Conservation (phyloP, 2,113 vertebrate genomes). For the Cervus canadensis region DNA sequence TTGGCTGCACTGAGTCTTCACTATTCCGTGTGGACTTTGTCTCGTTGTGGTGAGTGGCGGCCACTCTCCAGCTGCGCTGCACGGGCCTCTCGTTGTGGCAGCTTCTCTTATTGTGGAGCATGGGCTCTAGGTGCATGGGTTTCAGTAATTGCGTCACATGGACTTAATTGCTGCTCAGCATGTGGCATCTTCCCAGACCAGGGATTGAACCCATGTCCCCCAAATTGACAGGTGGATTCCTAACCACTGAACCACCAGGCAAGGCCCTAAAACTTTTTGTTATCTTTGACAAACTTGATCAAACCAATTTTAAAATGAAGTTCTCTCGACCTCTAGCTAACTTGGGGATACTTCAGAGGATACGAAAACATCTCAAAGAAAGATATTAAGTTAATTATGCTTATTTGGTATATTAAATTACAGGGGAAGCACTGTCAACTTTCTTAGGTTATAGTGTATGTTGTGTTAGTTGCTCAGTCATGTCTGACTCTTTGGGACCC, state of each 20-base stretch:
- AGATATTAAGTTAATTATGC: not conserved
- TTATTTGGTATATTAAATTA: not conserved
- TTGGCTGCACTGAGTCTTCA: not conserved
- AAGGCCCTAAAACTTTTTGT: not conserved
- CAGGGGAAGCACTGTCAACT: not conserved
- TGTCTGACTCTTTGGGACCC: not conserved
- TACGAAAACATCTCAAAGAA: not conserved
- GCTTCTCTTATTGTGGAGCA: not conserved
- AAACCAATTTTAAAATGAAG: not conserved
- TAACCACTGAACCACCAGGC: not conserved
- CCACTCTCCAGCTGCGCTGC: not conserved
- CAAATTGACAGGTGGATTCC: not conserved
- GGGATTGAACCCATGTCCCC: not conserved
- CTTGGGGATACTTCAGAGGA: not conserved
- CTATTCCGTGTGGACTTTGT: not conserved
- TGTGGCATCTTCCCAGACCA: not conserved
- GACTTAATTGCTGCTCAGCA: not conserved
- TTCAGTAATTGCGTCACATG: not conserved
- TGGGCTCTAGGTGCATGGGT: not conserved
- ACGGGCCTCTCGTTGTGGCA: not conserved
- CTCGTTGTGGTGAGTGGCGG: not conserved
- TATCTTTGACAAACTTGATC: not conserved
- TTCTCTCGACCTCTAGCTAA: not conserved
- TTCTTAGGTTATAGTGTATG: not conserved
- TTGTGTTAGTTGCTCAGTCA: not conserved